Evolutionary conservation across 1,140 invertebrate genomes (phyloP).

Genomic region (Brachystomella parvula): DNA sequence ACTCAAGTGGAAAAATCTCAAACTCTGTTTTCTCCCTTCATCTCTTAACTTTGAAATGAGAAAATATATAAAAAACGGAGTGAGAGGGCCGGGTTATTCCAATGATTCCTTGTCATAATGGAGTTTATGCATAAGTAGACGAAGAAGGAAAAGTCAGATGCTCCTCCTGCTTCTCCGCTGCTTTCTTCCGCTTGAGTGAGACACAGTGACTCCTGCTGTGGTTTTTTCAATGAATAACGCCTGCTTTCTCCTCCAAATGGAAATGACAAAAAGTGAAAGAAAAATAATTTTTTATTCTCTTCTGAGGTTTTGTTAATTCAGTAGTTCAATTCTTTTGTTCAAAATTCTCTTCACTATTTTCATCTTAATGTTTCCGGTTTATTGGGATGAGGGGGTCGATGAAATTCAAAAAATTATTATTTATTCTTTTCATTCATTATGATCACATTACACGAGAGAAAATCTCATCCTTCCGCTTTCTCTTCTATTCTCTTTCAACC

Average conservation of each 20-base stretch:
- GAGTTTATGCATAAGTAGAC: neutral
- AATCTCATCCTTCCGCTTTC: conserved; percentile 3
- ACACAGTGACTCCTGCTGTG: conserved; percentile 12
- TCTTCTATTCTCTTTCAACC: neutral
- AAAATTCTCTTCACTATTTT: conserved; percentile 9
- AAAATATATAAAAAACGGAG: conserved; percentile 6
- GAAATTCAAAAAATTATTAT: neutral
- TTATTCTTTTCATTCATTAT: neutral
- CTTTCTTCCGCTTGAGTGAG: too few species aligned
- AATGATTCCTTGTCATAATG: conserved; percentile 6
- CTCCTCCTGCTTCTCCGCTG: conserved; percentile 11
- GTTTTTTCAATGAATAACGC: conserved; percentile 5
- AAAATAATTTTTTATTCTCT: too few species aligned
- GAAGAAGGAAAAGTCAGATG: neutral
- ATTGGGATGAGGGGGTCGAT: conserved; percentile 6
- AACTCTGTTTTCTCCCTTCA: conserved; percentile 6
- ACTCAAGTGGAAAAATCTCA: conserved; percentile 2
- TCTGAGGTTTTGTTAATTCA: too few species aligned
- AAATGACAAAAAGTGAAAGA: too few species aligned
- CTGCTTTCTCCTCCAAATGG: too few species aligned
- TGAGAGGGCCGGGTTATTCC: neutral
- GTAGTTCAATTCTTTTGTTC: too few species aligned
- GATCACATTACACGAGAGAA: neutral
- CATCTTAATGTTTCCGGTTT: neutral
- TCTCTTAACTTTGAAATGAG: neutral